phyloP scores from a whole-genome alignment of 2,888 invertebrate genomes.

The Lepas anatifera region DNA sequence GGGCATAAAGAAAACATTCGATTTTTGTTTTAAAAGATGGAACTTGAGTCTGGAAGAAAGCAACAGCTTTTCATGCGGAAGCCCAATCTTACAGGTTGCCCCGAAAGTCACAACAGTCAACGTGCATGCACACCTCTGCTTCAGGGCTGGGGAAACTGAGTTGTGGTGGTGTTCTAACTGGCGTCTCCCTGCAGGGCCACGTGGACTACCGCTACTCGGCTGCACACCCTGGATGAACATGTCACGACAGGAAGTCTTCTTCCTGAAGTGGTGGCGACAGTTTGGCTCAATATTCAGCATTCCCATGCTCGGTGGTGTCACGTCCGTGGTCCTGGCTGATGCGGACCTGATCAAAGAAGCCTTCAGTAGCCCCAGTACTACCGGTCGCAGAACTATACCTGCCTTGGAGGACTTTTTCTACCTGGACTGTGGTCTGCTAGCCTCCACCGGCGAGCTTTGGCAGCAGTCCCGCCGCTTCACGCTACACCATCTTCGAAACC shows the following conservation, averaged over 20 bases:
- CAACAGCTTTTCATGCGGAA: too few relatives aligned
- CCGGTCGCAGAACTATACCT: background rate
- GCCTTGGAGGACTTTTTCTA: background rate
- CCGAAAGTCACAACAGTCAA: too few relatives aligned
- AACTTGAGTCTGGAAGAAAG: too few relatives aligned
- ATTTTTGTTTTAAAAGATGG: too few relatives aligned
- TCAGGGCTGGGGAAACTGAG: too few relatives aligned
- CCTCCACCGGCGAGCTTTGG: conserved; percentile 13
- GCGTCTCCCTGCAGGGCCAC: background rate
- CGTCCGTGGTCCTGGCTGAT: conserved; percentile 23
- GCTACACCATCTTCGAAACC: conserved; percentile 9
- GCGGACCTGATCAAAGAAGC: conserved; percentile 23
- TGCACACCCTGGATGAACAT: background rate
- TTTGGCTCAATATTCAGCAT: conserved; percentile 26
- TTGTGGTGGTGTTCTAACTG: too few relatives aligned
- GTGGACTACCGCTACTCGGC: background rate
- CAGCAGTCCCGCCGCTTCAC: conserved; percentile 6
- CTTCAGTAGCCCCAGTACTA: conserved; percentile 7
- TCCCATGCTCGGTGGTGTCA: conserved; percentile 18
- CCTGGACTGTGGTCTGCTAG: conserved; percentile 4
- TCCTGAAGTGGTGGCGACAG: conserved; percentile 18
- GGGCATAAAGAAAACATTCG: too few relatives aligned
- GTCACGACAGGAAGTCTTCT: background rate
- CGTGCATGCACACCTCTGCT: too few relatives aligned
- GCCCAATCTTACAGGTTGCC: too few relatives aligned